Evolutionary conservation across 2,113 vertebrate species (phyloP).

Genomic region (Cyanoderma ruficeps): DNA sequence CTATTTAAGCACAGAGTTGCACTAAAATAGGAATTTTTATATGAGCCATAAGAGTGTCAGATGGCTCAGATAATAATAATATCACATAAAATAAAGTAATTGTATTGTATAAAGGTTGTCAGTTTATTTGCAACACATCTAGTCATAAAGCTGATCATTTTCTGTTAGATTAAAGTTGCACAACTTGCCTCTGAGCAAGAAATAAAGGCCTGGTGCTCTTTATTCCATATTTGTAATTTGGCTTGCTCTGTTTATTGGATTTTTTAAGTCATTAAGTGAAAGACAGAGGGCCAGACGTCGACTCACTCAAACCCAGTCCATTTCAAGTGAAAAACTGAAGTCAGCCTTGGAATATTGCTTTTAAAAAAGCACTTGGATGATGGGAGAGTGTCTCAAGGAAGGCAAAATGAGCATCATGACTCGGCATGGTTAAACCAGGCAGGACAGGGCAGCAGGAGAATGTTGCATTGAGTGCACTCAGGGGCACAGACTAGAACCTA

Average conservation of each 20-base stretch:
- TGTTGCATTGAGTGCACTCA: neutral
- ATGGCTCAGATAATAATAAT: conserved; percentile 64
- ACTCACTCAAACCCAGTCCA: neutral
- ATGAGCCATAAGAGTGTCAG: conserved; percentile 51
- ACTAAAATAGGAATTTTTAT: conserved; percentile 38
- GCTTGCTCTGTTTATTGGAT: conserved; percentile 7
- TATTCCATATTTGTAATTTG: conserved; percentile 39
- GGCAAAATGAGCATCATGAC: neutral
- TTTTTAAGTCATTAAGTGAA: conserved; percentile 16
- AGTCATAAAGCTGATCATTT: conserved; percentile 41
- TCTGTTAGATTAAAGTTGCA: conserved; percentile 48
- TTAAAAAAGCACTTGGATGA: neutral
- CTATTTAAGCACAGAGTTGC: conserved; percentile 3
- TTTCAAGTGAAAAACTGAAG: neutral
- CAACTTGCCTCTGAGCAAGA: conserved; percentile 43
- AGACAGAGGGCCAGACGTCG: neutral
- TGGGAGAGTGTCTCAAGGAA: neutral
- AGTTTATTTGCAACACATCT: conserved; percentile 51
- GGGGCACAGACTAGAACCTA: neutral
- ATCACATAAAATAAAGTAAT: conserved; percentile 52
- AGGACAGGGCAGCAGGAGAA: neutral
- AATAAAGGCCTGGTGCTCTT: conserved; percentile 1
- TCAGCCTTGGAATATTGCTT: neutral
- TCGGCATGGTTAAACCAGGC: neutral
- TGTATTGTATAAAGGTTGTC: conserved; percentile 41